These are phyloP conservation scores for Tromatobia lineatoria DNA, from an alignment of 2,888 invertebrate species.

Conservation along the genomic window DNA sequence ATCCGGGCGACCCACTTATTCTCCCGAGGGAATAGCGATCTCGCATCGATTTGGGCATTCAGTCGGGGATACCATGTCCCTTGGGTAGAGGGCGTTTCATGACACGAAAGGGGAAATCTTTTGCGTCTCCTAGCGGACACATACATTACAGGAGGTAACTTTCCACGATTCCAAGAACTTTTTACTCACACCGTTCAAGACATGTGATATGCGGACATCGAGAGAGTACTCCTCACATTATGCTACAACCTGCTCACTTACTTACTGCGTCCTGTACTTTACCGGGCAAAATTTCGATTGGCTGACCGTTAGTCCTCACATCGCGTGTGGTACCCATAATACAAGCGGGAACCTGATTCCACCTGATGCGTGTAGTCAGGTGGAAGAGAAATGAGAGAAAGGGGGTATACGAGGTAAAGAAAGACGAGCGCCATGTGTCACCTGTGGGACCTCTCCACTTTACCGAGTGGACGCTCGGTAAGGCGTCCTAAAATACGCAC, in stretches of 20 bases:
- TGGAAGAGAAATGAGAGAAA: conserved; percentile 40
- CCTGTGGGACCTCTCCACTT: conserved; percentile 24
- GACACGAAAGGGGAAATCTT: conserved; percentile 44
- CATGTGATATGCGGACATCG: conserved; percentile 43
- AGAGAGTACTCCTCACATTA: conserved; percentile 41
- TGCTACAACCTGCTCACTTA: conserved; percentile 39
- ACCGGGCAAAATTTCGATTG: conserved; percentile 63
- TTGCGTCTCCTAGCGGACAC: conserved; percentile 5
- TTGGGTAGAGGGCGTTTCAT: background rate
- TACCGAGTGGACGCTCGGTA: conserved; percentile 7
- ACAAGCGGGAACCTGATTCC: conserved; percentile 54
- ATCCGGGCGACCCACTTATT: conserved; percentile 55
- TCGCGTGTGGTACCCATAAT: conserved; percentile 38
- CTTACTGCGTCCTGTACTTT: conserved; percentile 48
- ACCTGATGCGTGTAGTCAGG: conserved; percentile 59
- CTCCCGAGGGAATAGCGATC: conserved; percentile 26
- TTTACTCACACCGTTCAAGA: conserved; percentile 25
- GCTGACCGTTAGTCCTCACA: conserved; percentile 64
- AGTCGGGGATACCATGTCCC: background rate
- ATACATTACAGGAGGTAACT: conserved; percentile 64
- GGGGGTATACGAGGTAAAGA: conserved; percentile 14
- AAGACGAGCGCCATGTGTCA: conserved; percentile 50
- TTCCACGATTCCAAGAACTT: conserved; percentile 76
- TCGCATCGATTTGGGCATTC: conserved; percentile 7
- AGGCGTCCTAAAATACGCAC: conserved; percentile 44